Evolutionary conservation across 2,888 invertebrate species (phyloP).

Genomic region (Plutella xylostella): DNA sequence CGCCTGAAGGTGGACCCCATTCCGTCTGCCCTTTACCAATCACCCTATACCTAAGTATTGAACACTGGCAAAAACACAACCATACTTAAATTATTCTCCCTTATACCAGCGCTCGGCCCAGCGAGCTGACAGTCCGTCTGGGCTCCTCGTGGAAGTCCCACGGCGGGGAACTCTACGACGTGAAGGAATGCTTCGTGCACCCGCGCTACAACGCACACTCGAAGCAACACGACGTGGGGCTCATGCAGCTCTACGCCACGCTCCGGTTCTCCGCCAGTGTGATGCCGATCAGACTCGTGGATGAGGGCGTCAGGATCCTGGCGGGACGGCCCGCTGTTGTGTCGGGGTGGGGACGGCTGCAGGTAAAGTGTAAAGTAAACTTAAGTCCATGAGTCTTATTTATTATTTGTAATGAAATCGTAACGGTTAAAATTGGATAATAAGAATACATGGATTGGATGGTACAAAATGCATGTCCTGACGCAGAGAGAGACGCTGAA

Average conservation of each 20-base stretch:
- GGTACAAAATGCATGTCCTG: no score
- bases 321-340: conserved; percentile 45
- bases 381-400: no score
- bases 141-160: conserved; percentile 62
- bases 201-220: conserved; percentile 37
- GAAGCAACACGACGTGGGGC: conserved; percentile 50
- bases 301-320: conserved; percentile 28
- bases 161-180: conserved; percentile 62
- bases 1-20: no score
- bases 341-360: conserved; percentile 59
- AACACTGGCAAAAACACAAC: no score
- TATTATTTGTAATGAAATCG: no score
- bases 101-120: background rate
- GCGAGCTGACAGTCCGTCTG: conserved; percentile 52
- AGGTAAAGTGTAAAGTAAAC: no score
- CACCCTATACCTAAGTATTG: no score
- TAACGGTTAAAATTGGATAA: no score
- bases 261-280: conserved; percentile 50
- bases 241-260: conserved; percentile 47
- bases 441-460: no score
- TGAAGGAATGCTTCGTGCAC: conserved; percentile 49
- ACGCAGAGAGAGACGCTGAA: no score
- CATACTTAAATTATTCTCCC: background rate
- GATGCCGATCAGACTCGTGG: conserved; percentile 44
- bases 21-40: no score